A percentile compares a stretch with the other conserved stretches of the same genome.
These are phyloP conservation scores for Campopleginae sp. DNA, from an alignment of 2,888 invertebrate genomes.

Conservation along the genomic window DNA sequence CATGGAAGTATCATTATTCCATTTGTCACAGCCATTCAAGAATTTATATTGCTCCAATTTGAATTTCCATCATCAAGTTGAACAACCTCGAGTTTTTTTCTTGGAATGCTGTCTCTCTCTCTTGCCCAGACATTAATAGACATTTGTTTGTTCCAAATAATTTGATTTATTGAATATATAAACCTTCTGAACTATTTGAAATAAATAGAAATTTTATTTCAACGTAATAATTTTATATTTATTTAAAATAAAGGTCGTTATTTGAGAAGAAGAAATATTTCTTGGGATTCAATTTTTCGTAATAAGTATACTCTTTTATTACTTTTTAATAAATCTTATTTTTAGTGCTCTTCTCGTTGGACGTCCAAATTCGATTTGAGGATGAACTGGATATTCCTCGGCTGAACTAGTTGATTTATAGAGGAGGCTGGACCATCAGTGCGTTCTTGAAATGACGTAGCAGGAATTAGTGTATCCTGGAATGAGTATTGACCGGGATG, in stretches of 20 bases:
- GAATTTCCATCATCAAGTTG: not conserved
- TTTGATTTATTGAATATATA: no score
- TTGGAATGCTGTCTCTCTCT: not conserved
- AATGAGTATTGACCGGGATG: not conserved
- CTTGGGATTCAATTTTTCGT: no score
- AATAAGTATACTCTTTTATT: no score
- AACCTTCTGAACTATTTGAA: no score
- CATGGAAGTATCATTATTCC: conserved; percentile 56
- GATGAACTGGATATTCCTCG: not conserved
- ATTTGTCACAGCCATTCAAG: conserved; percentile 52
- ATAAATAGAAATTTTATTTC: no score
- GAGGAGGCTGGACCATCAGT: not conserved
- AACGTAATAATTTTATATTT: no score
- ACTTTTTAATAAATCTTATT: no score
- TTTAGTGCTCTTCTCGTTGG: no score
- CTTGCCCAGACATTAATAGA: no score
- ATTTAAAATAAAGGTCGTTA: no score
- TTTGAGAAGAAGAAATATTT: no score
- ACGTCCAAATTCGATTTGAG: not conserved
- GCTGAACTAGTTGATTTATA: not conserved
- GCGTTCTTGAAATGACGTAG: not conserved
- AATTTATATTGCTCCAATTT: not conserved
- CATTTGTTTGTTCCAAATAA: no score
- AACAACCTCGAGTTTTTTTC: not conserved
- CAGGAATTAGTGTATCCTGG: not conserved